phyloP scores from a whole-genome alignment of 1,140 invertebrate species.

The Bombus fervidus region DNA sequence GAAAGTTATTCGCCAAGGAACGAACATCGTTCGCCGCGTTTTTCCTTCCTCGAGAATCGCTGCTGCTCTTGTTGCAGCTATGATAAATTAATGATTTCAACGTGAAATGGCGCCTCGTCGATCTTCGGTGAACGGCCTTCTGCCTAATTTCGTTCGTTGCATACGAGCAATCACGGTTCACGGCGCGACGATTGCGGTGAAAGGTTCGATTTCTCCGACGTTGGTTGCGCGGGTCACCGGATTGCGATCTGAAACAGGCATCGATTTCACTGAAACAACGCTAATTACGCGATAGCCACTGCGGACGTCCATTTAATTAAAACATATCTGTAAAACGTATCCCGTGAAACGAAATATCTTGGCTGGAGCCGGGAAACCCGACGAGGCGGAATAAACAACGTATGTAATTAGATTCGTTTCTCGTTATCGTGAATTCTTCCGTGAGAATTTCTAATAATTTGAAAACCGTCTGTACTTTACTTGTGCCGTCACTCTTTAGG shows the following conservation, averaged over 20 bases:
- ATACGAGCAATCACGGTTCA: too few relatives aligned
- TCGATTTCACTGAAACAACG: background rate
- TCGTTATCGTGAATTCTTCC: background rate
- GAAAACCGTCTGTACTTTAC: background rate
- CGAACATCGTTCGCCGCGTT: background rate
- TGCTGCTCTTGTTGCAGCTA: too few relatives aligned
- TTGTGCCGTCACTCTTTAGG: background rate
- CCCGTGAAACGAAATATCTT: background rate
- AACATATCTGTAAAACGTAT: slow-evolving; percentile 2
- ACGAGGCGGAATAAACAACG: background rate
- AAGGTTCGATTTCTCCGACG: background rate
- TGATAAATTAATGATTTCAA: background rate
- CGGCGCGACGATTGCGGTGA: background rate
- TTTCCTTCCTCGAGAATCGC: background rate
- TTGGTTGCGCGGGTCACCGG: background rate
- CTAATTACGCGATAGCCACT: background rate
- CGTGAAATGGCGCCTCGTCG: background rate
- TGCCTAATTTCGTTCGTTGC: background rate
- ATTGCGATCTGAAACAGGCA: background rate
- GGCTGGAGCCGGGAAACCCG: background rate
- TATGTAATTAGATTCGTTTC: background rate
- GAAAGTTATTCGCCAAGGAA: background rate
- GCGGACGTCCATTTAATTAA: slow-evolving; percentile 4
- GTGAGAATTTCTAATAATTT: background rate
- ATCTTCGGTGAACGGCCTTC: background rate